Conservation (phyloP, 2,113 vertebrate species). For the Macquaria ambigua region DNA sequence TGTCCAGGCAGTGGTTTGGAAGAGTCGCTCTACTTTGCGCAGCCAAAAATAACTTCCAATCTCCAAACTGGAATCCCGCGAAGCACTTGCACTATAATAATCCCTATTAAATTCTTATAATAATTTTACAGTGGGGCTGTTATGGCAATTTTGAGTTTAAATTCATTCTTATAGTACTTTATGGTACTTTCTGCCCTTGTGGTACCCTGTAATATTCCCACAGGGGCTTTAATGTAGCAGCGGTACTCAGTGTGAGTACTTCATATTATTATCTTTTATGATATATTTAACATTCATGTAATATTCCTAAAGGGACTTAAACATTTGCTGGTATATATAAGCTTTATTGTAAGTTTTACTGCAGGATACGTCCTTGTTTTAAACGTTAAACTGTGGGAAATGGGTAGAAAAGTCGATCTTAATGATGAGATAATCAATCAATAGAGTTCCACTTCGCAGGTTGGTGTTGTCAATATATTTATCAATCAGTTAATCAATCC, state of each 20-base stretch:
- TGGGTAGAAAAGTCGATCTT: neutral
- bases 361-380: neutral
- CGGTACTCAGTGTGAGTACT: neutral
- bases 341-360: neutral
- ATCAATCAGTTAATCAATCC: slow-evolving; percentile 17
- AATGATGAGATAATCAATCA: slow-evolving; percentile 14
- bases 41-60: slow-evolving; percentile 75
- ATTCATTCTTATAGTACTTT: slow-evolving; percentile 10
- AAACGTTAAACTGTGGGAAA: neutral
- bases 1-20: slow-evolving; percentile 65
- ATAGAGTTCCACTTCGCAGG: slow-evolving; percentile 9
- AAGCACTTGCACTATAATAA: slow-evolving; percentile 29
- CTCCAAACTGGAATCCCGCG: slow-evolving; percentile 55
- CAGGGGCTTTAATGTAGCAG: neutral
- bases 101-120: slow-evolving; percentile 23
- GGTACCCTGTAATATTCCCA: neutral
- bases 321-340: neutral
- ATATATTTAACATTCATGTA: neutral
- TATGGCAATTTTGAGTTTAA: neutral
- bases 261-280: neutral
- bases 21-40: slow-evolving; percentile 71
- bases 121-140: neutral
- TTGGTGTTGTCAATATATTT: neutral
- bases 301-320: neutral
- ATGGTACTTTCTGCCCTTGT: neutral